Base-by-base conservation (phyloP, 2,888 invertebrate species). In the Coenonympha glycerion region DNA sequence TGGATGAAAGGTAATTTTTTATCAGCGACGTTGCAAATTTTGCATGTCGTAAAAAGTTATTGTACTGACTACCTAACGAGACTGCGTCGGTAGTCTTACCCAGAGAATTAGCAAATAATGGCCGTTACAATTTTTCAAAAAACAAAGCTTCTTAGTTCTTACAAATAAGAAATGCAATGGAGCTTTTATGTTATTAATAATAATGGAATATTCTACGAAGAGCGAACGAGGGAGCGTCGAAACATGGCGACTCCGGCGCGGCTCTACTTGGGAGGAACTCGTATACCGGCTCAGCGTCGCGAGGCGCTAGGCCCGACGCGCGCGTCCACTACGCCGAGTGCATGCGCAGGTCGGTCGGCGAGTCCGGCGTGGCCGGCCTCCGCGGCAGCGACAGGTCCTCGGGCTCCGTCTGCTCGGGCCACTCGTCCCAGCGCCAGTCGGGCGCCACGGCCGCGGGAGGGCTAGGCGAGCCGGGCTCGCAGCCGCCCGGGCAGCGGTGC, bases 371-470 rank as follows among this genome's bases (percentile, higher is more conserved):
- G 68, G 80, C 78, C 70, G 86, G 82, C 60, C 87, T 73, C 61
- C 87, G 77, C 47, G 86, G 86, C 89, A 95, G 91, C 48, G 95
- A 95, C 57, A 96, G 88, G 74, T 96, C 96, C 74, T 96, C 96
- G 5, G 96, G 96, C 76, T 96, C 96, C 2, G 96, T 96, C 85
- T 96, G 96, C 75, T 93, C 95, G 13, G 95, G 95, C 79, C 71
- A 85, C 65, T 69, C 87, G 64, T 81, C 86, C 88, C 82, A 84
- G 65, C 82, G 83, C 80, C 84, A 84, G 63, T 82, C 71, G 61
- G 87, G 67, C 57, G 72, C 72, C 36, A 80, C 66, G 57, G 81
- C 61, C 19, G 87, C 88, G 49, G 89, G 87, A 50, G 85, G 83
- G 63, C 85, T 89, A 60, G 77, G 87, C 58, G 71, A 71, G 68